Conservation (phyloP, 64 coral and sea anemone genomes). For the Stylophora pistillata region DNA sequence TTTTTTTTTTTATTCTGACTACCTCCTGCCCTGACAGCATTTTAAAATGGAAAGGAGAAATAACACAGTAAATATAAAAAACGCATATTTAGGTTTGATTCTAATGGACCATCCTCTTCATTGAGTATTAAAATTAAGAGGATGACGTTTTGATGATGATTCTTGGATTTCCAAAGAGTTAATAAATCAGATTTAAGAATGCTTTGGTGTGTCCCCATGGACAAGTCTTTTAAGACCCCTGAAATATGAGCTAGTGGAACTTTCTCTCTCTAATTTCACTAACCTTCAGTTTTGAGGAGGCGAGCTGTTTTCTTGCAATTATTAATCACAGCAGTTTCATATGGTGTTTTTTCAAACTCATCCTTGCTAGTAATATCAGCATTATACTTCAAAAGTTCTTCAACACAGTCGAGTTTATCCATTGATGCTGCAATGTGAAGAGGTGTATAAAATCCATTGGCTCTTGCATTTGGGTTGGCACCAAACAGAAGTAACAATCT, state of each 20-base stretch:
- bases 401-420: constrained; percentile 81
- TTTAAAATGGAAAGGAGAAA: too few species aligned
- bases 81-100: too few species aligned
- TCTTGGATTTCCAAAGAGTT: too few species aligned
- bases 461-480: constrained; percentile 83
- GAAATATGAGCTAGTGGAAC: not conserved
- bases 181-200: not conserved
- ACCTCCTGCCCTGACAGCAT: too few species aligned
- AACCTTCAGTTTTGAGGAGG: constrained; percentile 90
- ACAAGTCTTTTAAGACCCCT: not conserved
- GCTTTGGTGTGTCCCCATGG: not conserved
- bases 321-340: constrained; percentile 80
- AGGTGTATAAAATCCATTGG: constrained; percentile 89
- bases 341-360: constrained; percentile 92
- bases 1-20: too few species aligned
- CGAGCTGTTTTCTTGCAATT: constrained; percentile 64
- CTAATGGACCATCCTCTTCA: too few species aligned
- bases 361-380: constrained; percentile 84
- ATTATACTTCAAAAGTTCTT: constrained; percentile 70
- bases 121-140: too few species aligned
- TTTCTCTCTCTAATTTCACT: not conserved
- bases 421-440: constrained; percentile 92
- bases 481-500: constrained; percentile 81
- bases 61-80: too few species aligned
- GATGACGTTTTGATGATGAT: too few species aligned